These are phyloP conservation scores for Hyles euphorbiae DNA, from an alignment of 1,140 invertebrate species.

Conservation along the genomic window DNA sequence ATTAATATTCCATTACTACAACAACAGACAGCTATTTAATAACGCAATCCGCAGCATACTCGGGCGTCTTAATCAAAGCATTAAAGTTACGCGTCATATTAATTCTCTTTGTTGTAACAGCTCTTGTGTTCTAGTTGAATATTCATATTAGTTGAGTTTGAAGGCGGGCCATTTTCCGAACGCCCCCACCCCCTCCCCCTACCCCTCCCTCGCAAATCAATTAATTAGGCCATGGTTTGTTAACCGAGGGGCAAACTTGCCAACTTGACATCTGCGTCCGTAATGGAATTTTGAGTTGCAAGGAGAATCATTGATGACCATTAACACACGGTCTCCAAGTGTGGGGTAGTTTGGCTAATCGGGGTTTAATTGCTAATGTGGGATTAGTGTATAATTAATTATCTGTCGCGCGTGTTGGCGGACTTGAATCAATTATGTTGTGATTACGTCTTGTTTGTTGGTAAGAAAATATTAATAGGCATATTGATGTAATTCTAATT, in stretches of 20 bases:
- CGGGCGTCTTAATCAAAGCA: constrained; percentile 45
- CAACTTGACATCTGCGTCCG: constrained; percentile 34
- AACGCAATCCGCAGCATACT: too few relatives aligned
- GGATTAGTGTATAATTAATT: too few relatives aligned
- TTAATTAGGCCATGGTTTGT: constrained; percentile 56
- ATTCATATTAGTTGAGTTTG: constrained; percentile 36
- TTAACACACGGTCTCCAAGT: background rate
- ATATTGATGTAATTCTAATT: too few relatives aligned
- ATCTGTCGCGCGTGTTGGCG: too few relatives aligned
- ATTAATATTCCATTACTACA: too few relatives aligned
- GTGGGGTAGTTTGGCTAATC: too few relatives aligned
- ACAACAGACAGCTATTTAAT: too few relatives aligned
- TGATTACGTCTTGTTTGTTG: too few relatives aligned
- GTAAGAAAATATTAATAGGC: too few relatives aligned
- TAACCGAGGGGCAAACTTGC: constrained; percentile 41
- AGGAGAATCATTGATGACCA: constrained; percentile 15
- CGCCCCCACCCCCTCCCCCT: constrained; percentile 13
- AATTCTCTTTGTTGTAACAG: constrained; percentile 55
- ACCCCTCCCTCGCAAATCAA: constrained; percentile 35
- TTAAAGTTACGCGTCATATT: constrained; percentile 50
- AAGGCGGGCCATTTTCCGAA: constrained; percentile 39
- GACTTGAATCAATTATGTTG: too few relatives aligned
- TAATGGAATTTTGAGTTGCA: constrained; percentile 14
- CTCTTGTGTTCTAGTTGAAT: constrained; percentile 53
- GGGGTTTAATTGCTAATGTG: too few relatives aligned